Evolutionary conservation across 2,113 vertebrate genomes (phyloP).

Genomic region (Heloderma charlesbogerti): DNA sequence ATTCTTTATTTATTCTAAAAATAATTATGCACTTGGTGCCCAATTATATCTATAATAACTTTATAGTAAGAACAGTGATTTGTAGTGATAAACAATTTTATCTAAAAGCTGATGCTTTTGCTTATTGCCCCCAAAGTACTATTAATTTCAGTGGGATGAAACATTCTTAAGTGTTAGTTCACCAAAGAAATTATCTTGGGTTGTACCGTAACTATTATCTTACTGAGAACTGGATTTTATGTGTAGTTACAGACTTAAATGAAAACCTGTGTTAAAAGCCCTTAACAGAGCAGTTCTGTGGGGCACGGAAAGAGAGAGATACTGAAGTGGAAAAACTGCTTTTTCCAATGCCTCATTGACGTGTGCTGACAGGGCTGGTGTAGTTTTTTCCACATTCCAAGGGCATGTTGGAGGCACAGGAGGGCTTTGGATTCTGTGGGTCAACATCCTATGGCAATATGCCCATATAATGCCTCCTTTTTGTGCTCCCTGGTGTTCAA

Average conservation of each 20-base stretch:
- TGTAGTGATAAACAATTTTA: neutral
- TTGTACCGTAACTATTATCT: neutral
- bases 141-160: neutral
- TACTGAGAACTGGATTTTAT: neutral
- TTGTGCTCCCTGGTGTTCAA: too few species aligned
- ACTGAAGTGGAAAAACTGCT: too few species aligned
- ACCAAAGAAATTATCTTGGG: neutral
- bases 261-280: neutral
- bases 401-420: too few species aligned
- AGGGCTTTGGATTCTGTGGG: too few species aligned
- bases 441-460: too few species aligned
- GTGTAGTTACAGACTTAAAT: neutral
- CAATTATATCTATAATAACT: neutral
- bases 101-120: neutral
- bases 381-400: too few species aligned
- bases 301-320: neutral
- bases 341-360: too few species aligned
- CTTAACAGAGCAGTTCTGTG: neutral
- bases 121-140: neutral
- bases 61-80: neutral
- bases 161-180: neutral
- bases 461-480: too few species aligned
- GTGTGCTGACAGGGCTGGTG: too few species aligned
- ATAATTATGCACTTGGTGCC: neutral
- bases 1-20: neutral